Evolutionary conservation across 2,888 invertebrate genomes (phyloP).

Genomic region (Ectemnius continuus): DNA sequence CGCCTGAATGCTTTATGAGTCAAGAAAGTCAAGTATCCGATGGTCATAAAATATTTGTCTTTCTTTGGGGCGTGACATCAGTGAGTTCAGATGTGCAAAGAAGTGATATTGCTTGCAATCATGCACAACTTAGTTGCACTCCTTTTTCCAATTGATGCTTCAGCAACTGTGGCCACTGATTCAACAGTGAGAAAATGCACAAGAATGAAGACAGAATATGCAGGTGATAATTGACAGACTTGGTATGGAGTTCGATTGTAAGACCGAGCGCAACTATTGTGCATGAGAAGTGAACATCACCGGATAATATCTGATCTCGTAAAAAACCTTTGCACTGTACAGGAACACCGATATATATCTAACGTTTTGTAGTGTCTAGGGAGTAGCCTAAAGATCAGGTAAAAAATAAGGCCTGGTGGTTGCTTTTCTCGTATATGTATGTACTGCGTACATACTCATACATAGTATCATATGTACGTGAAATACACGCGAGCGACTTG

Average conservation of each 20-base stretch:
- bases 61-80: constrained; percentile 19
- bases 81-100: constrained; percentile 22
- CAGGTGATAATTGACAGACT: not conserved
- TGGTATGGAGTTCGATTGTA: not conserved
- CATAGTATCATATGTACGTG: constrained; percentile 36
- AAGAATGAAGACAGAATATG: no score
- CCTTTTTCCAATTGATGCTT: no score
- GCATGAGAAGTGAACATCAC: constrained; percentile 38
- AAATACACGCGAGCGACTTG: constrained; percentile 7
- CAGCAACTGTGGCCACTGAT: no score
- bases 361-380: constrained; percentile 40
- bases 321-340: constrained; percentile 49
- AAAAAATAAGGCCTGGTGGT: constrained; percentile 64
- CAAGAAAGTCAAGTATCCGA: constrained; percentile 21
- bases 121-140: constrained; percentile 31
- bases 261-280: constrained; percentile 36
- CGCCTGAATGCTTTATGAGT: constrained; percentile 21
- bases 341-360: constrained; percentile 51
- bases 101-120: constrained; percentile 21
- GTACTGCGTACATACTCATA: constrained; percentile 40
- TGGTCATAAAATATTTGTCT: constrained; percentile 8
- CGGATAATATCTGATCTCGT: constrained; percentile 22
- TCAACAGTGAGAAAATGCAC: no score
- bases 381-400: constrained; percentile 60
- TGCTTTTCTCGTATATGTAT: constrained; percentile 52